Conservation (phyloP, 2,888 invertebrate genomes). For the Phengaris arion region DNA sequence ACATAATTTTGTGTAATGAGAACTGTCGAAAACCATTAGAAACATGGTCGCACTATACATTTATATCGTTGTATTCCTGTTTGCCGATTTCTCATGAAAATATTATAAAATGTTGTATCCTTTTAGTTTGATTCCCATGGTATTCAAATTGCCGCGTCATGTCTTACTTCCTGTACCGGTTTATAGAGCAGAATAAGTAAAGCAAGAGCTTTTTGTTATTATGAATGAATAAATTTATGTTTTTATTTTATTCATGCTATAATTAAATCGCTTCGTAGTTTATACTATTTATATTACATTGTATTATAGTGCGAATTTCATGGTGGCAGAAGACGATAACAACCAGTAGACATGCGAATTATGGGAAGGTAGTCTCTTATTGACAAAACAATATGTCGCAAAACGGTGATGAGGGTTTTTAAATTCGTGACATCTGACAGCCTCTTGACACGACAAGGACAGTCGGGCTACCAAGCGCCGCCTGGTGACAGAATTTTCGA, state of each 20-base stretch:
- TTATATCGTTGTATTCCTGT: background rate
- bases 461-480: background rate
- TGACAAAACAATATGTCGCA: conserved; percentile 6
- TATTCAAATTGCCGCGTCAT: conserved; percentile 1
- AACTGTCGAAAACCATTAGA: no score
- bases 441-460: no score
- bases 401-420: background rate
- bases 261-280: background rate
- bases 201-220: background rate
- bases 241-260: background rate
- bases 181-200: background rate
- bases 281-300: background rate
- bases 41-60: no score
- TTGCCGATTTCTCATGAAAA: background rate
- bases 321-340: background rate
- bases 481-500: no score
- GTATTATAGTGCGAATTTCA: background rate
- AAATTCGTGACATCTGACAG: no score
- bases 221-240: background rate
- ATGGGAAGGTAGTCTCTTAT: background rate
- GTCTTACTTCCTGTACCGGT: conserved; percentile 7
- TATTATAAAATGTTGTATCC: background rate
- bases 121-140: conserved; percentile 1
- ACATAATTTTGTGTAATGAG: background rate
- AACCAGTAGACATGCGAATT: conserved; percentile 7